Percentiles rank a stretch among this genome's conserved stretches.
These are phyloP conservation scores for Nycticebus coucang DNA, from an alignment of 2,113 vertebrate genomes.

Conservation along the genomic window DNA sequence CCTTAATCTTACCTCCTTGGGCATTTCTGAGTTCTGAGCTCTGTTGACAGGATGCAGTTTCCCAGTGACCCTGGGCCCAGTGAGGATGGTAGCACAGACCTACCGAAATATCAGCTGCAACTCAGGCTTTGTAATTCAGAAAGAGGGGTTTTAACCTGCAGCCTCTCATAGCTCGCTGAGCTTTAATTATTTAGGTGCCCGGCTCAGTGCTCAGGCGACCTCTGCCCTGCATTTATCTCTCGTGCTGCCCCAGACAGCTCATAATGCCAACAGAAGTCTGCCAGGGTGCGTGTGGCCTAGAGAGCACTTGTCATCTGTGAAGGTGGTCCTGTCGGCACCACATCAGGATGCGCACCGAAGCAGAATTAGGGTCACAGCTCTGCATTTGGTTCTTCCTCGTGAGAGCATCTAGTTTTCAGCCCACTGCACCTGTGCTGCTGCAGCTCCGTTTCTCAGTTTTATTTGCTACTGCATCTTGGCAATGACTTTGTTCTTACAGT, in stretches of 20 bases:
- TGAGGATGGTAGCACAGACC: neutral
- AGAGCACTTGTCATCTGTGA: neutral
- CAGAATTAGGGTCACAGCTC: rapidly evolving
- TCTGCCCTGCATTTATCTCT: neutral
- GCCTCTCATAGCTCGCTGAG: neutral
- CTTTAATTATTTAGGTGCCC: neutral
- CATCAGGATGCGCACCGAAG: rapidly evolving
- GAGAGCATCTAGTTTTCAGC: neutral
- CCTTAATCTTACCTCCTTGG: neutral
- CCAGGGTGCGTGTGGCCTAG: neutral
- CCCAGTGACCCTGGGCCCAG: neutral
- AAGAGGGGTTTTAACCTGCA: neutral
- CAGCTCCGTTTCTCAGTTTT: neutral
- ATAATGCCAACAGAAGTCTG: neutral
- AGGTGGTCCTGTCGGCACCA: neutral
- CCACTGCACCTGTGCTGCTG: neutral
- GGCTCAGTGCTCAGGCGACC: neutral
- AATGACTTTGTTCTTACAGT: neutral
- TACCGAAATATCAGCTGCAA: neutral
- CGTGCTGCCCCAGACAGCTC: neutral
- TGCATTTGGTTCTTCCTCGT: neutral
- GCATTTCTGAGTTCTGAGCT: neutral
- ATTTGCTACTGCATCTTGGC: neutral
- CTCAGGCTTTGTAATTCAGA: neutral
- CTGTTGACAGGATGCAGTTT: neutral